Percentiles rank a stretch among this genome's conserved stretches.
Conservation (phyloP, 1,140 invertebrate genomes). For the Hyphantria cunea region DNA sequence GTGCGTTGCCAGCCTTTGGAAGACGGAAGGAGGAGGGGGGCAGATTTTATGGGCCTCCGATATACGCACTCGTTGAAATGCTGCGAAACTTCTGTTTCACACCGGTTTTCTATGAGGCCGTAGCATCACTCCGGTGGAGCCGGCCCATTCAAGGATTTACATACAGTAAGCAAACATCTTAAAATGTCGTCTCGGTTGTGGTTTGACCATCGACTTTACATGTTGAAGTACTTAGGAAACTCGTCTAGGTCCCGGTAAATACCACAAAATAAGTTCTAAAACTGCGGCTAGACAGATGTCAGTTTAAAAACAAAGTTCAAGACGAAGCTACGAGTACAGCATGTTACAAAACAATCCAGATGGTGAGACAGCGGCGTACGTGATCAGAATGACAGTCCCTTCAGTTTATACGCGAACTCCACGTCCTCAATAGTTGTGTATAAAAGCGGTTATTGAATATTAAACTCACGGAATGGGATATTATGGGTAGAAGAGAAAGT, state of each 20-base stretch:
- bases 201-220: slow-evolving; percentile 4
- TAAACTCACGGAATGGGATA: slow-evolving; percentile 47
- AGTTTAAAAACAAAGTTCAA: slow-evolving; percentile 61
- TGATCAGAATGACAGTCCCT: slow-evolving; percentile 48
- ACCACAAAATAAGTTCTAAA: slow-evolving; percentile 40
- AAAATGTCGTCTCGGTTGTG: slow-evolving; percentile 1
- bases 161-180: not conserved
- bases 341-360: slow-evolving; percentile 71
- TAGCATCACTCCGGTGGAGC: too few relatives aligned
- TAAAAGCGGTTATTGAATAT: slow-evolving; percentile 62
- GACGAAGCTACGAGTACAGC: slow-evolving; percentile 35
- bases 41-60: too few relatives aligned
- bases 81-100: too few relatives aligned
- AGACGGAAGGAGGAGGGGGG: too few relatives aligned
- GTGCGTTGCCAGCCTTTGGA: too few relatives aligned
- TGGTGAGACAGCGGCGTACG: slow-evolving; percentile 60
- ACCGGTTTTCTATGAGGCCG: too few relatives aligned
- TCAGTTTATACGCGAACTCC: slow-evolving; percentile 23
- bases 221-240: slow-evolving; percentile 15
- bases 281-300: slow-evolving; percentile 41
- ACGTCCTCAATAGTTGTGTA: slow-evolving; percentile 45
- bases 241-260: slow-evolving; percentile 24
- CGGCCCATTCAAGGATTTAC: too few relatives aligned
- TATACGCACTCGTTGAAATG: too few relatives aligned
- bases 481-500: slow-evolving; percentile 37